Percentiles rank a stretch among this genome's conserved stretches.
Conservation (phyloP, 2,888 invertebrate genomes). For the Caenorhabditis parvicauda region DNA sequence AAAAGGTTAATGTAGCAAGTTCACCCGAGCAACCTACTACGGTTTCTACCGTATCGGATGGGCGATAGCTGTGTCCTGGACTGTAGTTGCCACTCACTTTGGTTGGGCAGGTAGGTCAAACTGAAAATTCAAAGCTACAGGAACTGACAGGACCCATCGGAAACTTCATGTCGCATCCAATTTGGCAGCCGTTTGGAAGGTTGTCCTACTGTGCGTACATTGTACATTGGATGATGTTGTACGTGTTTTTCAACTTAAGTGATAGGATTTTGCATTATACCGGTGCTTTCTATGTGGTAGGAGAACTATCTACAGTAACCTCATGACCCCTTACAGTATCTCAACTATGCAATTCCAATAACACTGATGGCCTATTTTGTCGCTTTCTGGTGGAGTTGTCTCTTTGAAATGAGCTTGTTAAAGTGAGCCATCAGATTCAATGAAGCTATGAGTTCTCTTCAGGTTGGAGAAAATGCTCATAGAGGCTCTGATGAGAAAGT, state of each 20-base stretch:
- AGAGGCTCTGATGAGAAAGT: conserved; percentile 10
- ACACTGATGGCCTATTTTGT: conserved; percentile 16
- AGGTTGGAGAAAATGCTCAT: conserved; percentile 27
- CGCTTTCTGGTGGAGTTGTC: conserved; percentile 35
- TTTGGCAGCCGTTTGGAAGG: conserved; percentile 77
- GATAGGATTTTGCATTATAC: conserved; percentile 17
- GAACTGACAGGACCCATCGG: conserved; percentile 32
- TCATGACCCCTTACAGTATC: conserved; percentile 13
- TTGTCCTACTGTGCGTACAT: conserved; percentile 90
- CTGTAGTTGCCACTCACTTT: conserved; percentile 64
- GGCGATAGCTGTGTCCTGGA: conserved; percentile 64
- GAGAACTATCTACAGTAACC: background rate
- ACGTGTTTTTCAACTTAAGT: conserved; percentile 21
- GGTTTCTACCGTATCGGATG: conserved; percentile 61
- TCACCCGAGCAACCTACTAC: conserved; percentile 28
- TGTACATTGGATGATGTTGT: conserved; percentile 37
- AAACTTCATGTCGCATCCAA: conserved; percentile 40
- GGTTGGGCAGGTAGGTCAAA: conserved; percentile 64
- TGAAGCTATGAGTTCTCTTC: background rate
- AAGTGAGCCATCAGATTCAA: conserved; percentile 10
- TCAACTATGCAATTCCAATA: conserved; percentile 19
- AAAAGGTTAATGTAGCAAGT: background rate
- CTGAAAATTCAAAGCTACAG: background rate
- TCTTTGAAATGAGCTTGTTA: conserved; percentile 26
- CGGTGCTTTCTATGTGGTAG: conserved; percentile 17